Evolutionary conservation across 2,797 vertebrate species (phyloP).

Genomic region (Cyclopterus lumpus): DNA sequence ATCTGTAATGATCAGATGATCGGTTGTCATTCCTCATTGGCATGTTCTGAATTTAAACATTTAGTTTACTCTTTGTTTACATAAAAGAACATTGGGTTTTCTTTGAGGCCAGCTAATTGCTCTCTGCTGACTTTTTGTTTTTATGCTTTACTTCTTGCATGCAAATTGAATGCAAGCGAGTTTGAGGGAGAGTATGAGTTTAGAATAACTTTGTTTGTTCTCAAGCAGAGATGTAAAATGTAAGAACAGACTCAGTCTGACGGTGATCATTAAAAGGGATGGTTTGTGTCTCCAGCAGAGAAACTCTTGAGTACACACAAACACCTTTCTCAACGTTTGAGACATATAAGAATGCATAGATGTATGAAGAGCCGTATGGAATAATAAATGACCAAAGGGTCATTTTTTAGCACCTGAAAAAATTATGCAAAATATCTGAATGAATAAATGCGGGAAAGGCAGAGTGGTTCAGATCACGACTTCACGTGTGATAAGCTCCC

Average conservation of each 20-base stretch:
- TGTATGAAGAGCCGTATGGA: constrained; percentile 2
- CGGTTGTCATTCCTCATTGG: not conserved
- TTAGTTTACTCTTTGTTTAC: constrained; percentile 17
- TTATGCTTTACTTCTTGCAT: constrained; percentile 22
- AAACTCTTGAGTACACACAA: not conserved
- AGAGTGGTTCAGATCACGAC: constrained; percentile 13
- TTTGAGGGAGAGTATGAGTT: constrained; percentile 38
- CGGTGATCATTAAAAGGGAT: constrained; percentile 5
- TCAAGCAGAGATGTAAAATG: not conserved
- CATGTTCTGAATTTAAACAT: constrained; percentile 21
- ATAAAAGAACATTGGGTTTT: constrained; percentile 13
- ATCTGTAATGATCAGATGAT: constrained; percentile 10
- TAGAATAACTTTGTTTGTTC: constrained; percentile 32
- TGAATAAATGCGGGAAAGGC: not conserved
- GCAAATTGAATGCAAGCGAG: constrained; percentile 29
- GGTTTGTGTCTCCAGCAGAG: not conserved
- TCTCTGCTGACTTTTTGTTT: constrained; percentile 15
- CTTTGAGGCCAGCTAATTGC: constrained; percentile 40
- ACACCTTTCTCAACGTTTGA: constrained; percentile 9
- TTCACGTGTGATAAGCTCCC: constrained; percentile 20
- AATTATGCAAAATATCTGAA: constrained; percentile 5
- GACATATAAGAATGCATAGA: constrained; percentile 9
- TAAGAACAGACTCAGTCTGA: not conserved
- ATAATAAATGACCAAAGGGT: constrained; percentile 15
- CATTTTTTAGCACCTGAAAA: constrained; percentile 11